Evolutionary conservation across 2,888 invertebrate species (phyloP), one percentile per base, ranked within the genome.

Genomic region (Drosophila lacicola): DNA sequence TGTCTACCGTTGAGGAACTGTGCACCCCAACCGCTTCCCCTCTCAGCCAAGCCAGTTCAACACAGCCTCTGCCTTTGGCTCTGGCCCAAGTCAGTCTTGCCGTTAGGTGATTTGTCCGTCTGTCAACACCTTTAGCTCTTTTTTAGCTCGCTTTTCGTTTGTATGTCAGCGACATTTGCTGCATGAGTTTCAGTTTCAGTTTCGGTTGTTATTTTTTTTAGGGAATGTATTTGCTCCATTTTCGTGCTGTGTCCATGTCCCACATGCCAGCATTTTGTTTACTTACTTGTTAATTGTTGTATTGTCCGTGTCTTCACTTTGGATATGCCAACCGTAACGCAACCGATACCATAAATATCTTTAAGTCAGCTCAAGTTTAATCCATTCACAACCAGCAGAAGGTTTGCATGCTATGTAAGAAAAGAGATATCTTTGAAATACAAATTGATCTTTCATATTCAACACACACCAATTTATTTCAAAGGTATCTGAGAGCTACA

Each of bases 91-190:
- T 14, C 44, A n/a, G 11, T 19, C 14, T 46, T 42, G 55, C 53
- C 60, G 49, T 63, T 69, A 47, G 79, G 78, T 84, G 88, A 82
- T 76, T 88, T 88, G 88, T 81, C 46, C 61, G 72, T 47, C 74
- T 78, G 78, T 78, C 79, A 83, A 69, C 74, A 74, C 69, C 82
- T 78, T 61, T 55, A 50, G 36, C 56, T 37, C 33, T 42, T 17
- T 42, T 57, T 54, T 56, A 42, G 41, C 50, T 57, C 42, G 58
- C 14, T 19, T n/a, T 42, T 41, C 57, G 55, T 83, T 82, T 79
- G 70, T 78, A 70, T 88, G 82, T 88, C 80, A 82, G 67, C 70
- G 19, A 45, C 78, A 80, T 82, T 83, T 86, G 63, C 78, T 51
- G 76, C 83, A 88, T 84, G 89, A 84, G 66, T 83, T 82, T 81